Base-by-base conservation (phyloP, 2,888 invertebrate species). In the Amphipoea oculea region DNA sequence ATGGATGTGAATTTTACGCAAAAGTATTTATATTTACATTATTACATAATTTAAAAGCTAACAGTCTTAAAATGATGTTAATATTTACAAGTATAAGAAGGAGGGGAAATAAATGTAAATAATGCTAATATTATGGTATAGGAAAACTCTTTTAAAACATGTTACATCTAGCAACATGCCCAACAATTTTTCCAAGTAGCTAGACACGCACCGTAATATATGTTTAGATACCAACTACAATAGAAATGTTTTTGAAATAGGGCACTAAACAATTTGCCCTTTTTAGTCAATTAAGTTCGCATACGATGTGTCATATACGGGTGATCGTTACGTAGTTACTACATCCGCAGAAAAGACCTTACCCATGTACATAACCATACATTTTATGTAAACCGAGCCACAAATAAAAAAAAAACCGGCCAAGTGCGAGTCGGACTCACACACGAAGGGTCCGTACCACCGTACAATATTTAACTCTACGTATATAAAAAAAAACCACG, bases 231-330 rank as follows among this genome's bases (percentile, higher is more conserved):
- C 36, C 4, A 23, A 17, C 14, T 23, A 40, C 2, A n/a, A 40
- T 40, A 54, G 4, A n/a, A 42, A 60, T 62, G 17, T 60, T n/a
- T 42, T 60, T 51, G 23, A 67, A 79, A 63, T 67, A 66, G n/a
- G 29, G 17, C 54, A 23, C 60, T 62, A n/a, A 60, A 51, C 51
- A n/a, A 45, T 81, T 63, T 51, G 65, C 2, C 40, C 29, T n/a
- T 60, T 51, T 48, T 51, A 60, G n/a, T n/a, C 20, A 81, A 69
- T 81, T 63, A 80, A 48, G 9, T 51, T 65, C 20, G 14, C 40
- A 12, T 67, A 29, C 7, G 42, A 60, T 81, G 68, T 65, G 29
- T 69, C 68, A 48, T 29, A 40, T 0, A 75, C 73, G 29, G 14
- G 48, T 63, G 68, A 40, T 48, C 23, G 45, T 36, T 36, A 75